Conservation (phyloP, 2,888 invertebrate genomes). For the Patella caerulea region DNA sequence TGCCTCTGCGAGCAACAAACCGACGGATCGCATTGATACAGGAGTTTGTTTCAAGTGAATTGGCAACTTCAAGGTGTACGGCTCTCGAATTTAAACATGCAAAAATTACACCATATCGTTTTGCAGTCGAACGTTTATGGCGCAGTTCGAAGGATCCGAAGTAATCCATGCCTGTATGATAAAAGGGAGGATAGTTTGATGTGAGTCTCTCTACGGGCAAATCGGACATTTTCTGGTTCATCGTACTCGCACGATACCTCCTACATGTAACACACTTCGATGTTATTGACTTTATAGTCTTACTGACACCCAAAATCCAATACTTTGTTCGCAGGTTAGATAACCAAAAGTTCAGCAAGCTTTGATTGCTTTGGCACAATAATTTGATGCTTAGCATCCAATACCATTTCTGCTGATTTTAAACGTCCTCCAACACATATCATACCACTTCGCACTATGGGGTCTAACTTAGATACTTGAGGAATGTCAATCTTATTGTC, state of each 20-base stretch:
- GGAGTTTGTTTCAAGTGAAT: slow-evolving; percentile 25
- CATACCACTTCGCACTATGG: not conserved
- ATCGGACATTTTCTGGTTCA: slow-evolving; percentile 10
- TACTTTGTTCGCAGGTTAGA: slow-evolving; percentile 11
- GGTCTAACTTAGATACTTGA: slow-evolving; percentile 14
- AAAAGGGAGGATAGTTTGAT: not conserved
- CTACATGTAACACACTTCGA: slow-evolving; percentile 12
- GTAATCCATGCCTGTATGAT: slow-evolving; percentile 22
- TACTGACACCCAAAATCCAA: slow-evolving; percentile 18
- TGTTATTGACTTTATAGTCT: not conserved
- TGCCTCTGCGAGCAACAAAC: slow-evolving; percentile 32
- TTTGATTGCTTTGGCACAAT: slow-evolving; percentile 18
- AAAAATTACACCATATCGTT: slow-evolving; percentile 37
- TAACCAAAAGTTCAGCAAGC: slow-evolving; percentile 16
- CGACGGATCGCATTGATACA: slow-evolving; percentile 27
- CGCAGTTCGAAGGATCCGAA: slow-evolving; percentile 31
- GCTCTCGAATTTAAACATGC: slow-evolving; percentile 32
- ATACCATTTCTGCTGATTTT: not conserved
- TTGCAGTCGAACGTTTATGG: slow-evolving; percentile 21
- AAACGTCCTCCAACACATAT: slow-evolving; percentile 16
- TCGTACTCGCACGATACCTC: not conserved
- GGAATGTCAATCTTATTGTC: too few species aligned
- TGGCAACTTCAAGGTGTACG: slow-evolving; percentile 31
- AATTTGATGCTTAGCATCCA: slow-evolving; percentile 18
- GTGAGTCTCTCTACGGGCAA: not conserved